Percentiles rank a stretch among this genome's conserved stretches.
These are phyloP conservation scores for Nestor notabilis DNA, from an alignment of 2,113 vertebrate species.

Conservation along the genomic window DNA sequence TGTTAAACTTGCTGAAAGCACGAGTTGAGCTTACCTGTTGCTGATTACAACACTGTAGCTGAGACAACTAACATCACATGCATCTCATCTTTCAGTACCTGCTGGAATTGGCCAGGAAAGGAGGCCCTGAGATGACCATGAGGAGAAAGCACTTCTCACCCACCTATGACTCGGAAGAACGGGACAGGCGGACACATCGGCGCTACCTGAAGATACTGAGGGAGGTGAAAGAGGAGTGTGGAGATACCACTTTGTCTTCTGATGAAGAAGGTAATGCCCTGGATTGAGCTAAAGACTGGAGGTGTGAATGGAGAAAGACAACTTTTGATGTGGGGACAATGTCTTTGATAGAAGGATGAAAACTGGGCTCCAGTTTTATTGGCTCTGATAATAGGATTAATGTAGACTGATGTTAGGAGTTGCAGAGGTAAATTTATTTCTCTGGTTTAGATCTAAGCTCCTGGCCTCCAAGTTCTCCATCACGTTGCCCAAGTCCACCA, in stretches of 20 bases:
- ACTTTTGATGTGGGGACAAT: neutral
- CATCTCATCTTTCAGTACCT: slow-evolving; percentile 78
- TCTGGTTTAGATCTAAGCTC: slow-evolving; percentile 81
- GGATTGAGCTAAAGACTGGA: neutral
- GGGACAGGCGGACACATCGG: slow-evolving; percentile 84
- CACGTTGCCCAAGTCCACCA: slow-evolving; percentile 80
- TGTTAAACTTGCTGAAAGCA: neutral
- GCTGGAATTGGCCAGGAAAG: slow-evolving; percentile 87
- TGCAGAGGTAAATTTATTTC: slow-evolving; percentile 27
- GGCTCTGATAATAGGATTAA: neutral
- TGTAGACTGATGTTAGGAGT: neutral
- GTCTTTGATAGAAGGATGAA: neutral
- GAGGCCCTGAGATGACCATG: slow-evolving; percentile 81
- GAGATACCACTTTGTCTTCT: slow-evolving; percentile 89
- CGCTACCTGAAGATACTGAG: slow-evolving; percentile 88
- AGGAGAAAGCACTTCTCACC: slow-evolving; percentile 76
- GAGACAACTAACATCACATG: rapidly evolving
- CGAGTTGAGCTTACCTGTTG: neutral
- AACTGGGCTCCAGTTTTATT: neutral
- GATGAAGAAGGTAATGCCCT: slow-evolving; percentile 90
- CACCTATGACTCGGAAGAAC: slow-evolving; percentile 78
- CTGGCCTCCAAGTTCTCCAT: slow-evolving; percentile 86
- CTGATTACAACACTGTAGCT: neutral
- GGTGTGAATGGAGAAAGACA: neutral
- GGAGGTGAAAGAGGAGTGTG: slow-evolving; percentile 94